A percentile compares a stretch with the other conserved stretches of the same genome.
phyloP scores from a whole-genome alignment of 2,113 vertebrate genomes.

The Tragelaphus buxtoni region DNA sequence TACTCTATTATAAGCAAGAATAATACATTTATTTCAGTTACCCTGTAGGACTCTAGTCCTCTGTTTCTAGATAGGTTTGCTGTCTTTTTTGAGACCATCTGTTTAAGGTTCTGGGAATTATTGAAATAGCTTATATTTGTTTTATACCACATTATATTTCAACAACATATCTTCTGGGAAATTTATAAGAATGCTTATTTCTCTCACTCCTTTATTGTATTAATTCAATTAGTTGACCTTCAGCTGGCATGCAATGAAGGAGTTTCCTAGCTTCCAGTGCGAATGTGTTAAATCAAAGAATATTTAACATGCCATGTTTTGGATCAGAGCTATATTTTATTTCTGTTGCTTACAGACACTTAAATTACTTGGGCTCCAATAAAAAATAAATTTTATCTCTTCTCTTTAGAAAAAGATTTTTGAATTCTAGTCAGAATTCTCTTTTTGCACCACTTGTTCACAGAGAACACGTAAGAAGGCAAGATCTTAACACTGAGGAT shows the following conservation, averaged over 20 bases:
- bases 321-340: background rate
- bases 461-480: background rate
- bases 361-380: background rate
- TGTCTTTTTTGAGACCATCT: slow-evolving; percentile 17
- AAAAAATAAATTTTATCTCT: background rate
- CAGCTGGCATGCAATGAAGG: background rate
- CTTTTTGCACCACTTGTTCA: background rate
- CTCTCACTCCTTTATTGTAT: background rate
- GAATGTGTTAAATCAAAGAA: background rate
- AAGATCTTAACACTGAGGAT: background rate
- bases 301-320: background rate
- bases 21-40: slow-evolving; percentile 52
- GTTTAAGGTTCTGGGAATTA: slow-evolving; percentile 65
- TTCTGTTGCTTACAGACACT: background rate
- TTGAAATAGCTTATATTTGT: slow-evolving; percentile 69
- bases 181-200: background rate
- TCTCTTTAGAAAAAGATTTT: background rate
- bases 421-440: background rate
- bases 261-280: background rate
- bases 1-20: slow-evolving; percentile 65
- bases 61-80: slow-evolving; percentile 38
- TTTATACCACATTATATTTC: slow-evolving; percentile 41
- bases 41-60: background rate
- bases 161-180: background rate
- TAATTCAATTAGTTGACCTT: background rate